These are phyloP conservation scores for Tineola bisselliella DNA, from an alignment of 2,888 invertebrate species.

Conservation along the genomic window DNA sequence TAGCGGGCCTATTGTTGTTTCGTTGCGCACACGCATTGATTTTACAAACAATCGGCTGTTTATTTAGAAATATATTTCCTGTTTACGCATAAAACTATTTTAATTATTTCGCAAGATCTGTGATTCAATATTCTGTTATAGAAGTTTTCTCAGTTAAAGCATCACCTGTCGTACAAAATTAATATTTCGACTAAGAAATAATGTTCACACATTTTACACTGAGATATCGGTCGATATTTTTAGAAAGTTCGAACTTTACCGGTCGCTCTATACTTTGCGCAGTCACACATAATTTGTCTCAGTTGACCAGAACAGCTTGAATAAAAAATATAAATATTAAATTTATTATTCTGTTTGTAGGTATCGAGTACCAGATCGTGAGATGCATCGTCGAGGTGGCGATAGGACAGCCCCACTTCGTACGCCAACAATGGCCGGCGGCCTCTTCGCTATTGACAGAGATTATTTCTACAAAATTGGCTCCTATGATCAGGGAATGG, in stretches of 20 bases:
- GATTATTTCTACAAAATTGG: constrained; percentile 98
- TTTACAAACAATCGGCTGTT: constrained; percentile 15
- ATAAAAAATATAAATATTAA: no score
- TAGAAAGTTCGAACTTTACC: no score
- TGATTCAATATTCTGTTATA: background rate
- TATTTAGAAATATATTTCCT: constrained; percentile 12
- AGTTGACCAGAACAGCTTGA: no score
- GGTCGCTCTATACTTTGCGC: no score
- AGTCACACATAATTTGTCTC: no score
- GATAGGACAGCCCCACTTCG: constrained; percentile 92
- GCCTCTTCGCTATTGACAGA: constrained; percentile 92
- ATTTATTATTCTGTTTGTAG: constrained; percentile 41
- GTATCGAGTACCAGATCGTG: constrained; percentile 97
- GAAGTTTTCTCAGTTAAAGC: background rate
- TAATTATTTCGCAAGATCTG: background rate
- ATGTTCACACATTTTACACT: no score
- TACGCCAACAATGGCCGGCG: constrained; percentile 99
- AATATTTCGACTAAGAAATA: no score
- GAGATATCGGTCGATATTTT: no score
- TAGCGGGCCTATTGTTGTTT: background rate
- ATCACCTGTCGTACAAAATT: no score
- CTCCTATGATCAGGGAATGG: constrained; percentile 99
- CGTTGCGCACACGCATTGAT: constrained; percentile 9
- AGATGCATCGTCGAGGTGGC: constrained; percentile 91
- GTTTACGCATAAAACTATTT: background rate